Percentiles rank a stretch among this genome's conserved stretches.
phyloP scores from a whole-genome alignment of 2,888 invertebrate genomes.

The Lepidonotus clava region DNA sequence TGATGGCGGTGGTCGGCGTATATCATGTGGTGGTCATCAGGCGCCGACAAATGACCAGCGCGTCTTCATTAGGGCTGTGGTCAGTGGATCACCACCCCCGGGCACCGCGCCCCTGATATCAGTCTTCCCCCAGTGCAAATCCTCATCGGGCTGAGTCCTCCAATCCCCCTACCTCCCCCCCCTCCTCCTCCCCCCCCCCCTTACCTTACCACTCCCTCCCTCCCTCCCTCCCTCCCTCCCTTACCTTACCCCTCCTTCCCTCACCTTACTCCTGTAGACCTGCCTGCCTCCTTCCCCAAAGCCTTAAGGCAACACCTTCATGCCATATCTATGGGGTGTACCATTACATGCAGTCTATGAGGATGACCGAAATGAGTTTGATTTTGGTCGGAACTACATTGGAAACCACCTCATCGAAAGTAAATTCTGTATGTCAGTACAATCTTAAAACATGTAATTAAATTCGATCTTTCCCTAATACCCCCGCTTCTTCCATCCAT shows the following conservation, averaged over 20 bases:
- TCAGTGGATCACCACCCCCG: constrained; percentile 21
- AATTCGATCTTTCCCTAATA: too few species aligned
- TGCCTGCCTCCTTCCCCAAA: too few species aligned
- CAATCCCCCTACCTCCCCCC: neutral
- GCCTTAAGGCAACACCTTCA: too few species aligned
- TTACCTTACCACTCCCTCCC: neutral
- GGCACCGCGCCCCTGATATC: neutral
- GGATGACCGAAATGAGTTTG: too few species aligned
- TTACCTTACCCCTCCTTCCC: neutral
- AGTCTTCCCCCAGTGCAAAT: constrained; percentile 11
- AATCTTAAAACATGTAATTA: too few species aligned
- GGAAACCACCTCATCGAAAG: too few species aligned
- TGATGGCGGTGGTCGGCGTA: constrained; percentile 14
- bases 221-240: neutral
- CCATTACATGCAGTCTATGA: too few species aligned
- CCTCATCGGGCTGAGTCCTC: neutral
- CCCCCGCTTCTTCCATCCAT: too few species aligned
- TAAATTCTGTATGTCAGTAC: too few species aligned
- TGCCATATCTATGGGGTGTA: too few species aligned
- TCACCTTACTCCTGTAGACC: too few species aligned
- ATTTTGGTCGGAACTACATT: too few species aligned
- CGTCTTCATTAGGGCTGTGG: constrained; percentile 32
- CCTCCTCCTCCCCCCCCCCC: neutral
- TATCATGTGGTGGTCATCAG: constrained; percentile 9
- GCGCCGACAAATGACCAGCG: constrained; percentile 10